Conservation (phyloP, 2,888 invertebrate species). For the Caenorhabditis drosophilae region DNA sequence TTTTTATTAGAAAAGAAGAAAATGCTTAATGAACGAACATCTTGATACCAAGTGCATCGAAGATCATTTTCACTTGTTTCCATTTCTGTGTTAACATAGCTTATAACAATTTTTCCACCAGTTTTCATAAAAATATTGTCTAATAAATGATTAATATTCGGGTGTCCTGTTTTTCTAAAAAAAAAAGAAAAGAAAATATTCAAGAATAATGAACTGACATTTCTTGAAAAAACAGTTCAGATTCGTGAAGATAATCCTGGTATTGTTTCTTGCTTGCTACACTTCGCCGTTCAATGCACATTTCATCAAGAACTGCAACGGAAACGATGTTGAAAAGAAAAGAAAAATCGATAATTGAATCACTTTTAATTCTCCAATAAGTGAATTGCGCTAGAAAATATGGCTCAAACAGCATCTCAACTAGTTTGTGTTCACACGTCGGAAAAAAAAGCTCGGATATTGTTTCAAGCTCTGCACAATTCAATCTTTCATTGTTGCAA, state of each 20-base stretch:
- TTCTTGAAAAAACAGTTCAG: constrained; percentile 16
- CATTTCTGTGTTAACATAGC: constrained; percentile 12
- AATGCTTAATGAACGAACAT: too few relatives aligned
- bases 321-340: not conserved
- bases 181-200: not conserved
- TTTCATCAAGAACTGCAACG: not conserved
- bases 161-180: constrained; percentile 19
- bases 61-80: constrained; percentile 16
- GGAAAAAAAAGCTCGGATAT: constrained; percentile 25
- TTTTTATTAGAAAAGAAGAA: too few relatives aligned
- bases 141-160: constrained; percentile 15
- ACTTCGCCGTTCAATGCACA: constrained; percentile 6
- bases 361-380: constrained; percentile 10
- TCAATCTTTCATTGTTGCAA: too few relatives aligned
- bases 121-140: constrained; percentile 3
- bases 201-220: constrained; percentile 7
- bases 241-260: constrained; percentile 14
- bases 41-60: constrained; percentile 23
- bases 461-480: too few relatives aligned
- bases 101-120: constrained; percentile 13
- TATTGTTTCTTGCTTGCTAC: too few relatives aligned
- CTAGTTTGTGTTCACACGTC: constrained; percentile 6
- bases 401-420: constrained; percentile 18
- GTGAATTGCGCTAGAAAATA: constrained; percentile 25
- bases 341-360: not conserved